These are phyloP conservation scores for Takifugu bimaculatus DNA, from an alignment of 2,113 vertebrate species.

Conservation along the genomic window DNA sequence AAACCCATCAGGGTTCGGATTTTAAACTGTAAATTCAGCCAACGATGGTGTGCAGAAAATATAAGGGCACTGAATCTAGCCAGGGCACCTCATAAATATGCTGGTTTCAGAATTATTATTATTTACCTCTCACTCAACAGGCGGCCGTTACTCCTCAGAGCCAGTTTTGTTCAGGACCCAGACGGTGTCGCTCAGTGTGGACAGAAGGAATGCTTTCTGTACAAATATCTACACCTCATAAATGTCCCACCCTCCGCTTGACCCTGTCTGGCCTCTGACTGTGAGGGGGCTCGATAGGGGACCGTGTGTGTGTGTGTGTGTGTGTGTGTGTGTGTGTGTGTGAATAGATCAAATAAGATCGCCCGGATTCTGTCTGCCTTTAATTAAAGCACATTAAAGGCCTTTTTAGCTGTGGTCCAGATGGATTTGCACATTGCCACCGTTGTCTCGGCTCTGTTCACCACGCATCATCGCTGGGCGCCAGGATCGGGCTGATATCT, in stretches of 20 bases:
- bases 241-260: slow-evolving; percentile 69
- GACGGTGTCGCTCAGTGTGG: slow-evolving; percentile 60
- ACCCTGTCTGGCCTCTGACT: slow-evolving; percentile 67
- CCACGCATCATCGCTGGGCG: too few relatives aligned
- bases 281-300: slow-evolving; percentile 52
- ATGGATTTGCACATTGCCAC: too few relatives aligned
- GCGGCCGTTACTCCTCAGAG: slow-evolving; percentile 25
- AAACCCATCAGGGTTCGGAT: slow-evolving; percentile 22
- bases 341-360: slow-evolving; percentile 53
- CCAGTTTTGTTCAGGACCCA: slow-evolving; percentile 53
- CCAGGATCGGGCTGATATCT: too few relatives aligned
- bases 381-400: too few relatives aligned
- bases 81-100: background rate
- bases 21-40: slow-evolving; percentile 1
- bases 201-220: slow-evolving; percentile 64
- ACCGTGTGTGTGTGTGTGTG: slow-evolving; percentile 30
- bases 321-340: background rate
- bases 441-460: too few relatives aligned
- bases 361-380: slow-evolving; percentile 16
- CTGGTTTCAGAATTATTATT: slow-evolving; percentile 8
- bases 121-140: slow-evolving; percentile 28
- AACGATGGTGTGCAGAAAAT: slow-evolving; percentile 1
- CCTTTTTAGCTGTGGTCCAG: too few relatives aligned
- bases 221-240: slow-evolving; percentile 75
- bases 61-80: slow-evolving; percentile 10